phyloP scores from a whole-genome alignment of 2,888 invertebrate genomes.

The Idaea straminata region DNA sequence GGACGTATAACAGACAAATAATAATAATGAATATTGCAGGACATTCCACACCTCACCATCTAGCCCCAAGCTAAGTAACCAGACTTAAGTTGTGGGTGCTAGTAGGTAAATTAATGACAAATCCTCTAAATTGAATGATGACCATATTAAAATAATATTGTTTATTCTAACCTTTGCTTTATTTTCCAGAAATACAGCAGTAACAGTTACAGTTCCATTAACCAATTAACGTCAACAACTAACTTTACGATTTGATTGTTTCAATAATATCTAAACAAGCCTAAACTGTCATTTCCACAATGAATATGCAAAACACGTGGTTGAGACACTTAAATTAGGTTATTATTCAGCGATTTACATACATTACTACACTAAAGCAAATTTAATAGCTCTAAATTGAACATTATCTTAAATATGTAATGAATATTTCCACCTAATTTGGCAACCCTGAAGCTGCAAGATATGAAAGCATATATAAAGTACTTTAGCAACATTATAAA shows the following conservation, averaged over 20 bases:
- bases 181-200: not conserved
- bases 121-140: too few relatives aligned
- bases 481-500: not conserved
- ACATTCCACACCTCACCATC: too few relatives aligned
- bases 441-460: not conserved
- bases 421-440: not conserved
- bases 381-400: slow-evolving; percentile 11
- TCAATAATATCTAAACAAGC: not conserved
- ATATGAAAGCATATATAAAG: not conserved
- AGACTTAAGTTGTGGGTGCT: too few relatives aligned
- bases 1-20: too few relatives aligned
- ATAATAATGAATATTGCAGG: too few relatives aligned
- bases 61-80: too few relatives aligned
- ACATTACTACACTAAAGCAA: slow-evolving; percentile 34
- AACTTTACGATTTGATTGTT: not conserved
- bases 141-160: too few relatives aligned
- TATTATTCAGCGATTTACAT: slow-evolving; percentile 55
- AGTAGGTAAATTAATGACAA: too few relatives aligned
- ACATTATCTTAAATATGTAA: too few relatives aligned
- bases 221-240: not conserved
- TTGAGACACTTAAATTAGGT: slow-evolving; percentile 54
- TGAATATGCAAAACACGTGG: slow-evolving; percentile 56
- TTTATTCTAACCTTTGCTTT: too few relatives aligned
- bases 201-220: not conserved
- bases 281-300: slow-evolving; percentile 26